A percentile compares a stretch with the other conserved stretches of the same genome.
Evolutionary conservation across 1,140 invertebrate genomes (phyloP).

Genomic region (Pseudomyrmex flavicornis): DNA sequence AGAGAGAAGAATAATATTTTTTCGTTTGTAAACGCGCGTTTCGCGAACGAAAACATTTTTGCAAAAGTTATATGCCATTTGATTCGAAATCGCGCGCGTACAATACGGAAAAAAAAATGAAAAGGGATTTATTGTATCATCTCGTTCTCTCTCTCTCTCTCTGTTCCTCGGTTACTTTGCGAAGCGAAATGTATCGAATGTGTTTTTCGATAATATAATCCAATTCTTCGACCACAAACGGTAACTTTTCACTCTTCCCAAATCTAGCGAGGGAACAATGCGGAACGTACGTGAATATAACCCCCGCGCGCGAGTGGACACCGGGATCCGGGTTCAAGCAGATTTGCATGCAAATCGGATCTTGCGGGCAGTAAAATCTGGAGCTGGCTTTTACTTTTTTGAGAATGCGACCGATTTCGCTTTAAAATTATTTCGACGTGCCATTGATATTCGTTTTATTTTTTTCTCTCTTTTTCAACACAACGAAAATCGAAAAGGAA

Average conservation of each 20-base stretch:
- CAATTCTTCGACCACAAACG: conserved; percentile 31
- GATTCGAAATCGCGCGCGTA: no score
- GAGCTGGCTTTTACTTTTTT: conserved; percentile 10
- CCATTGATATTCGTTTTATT: conserved; percentile 12
- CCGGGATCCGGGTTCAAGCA: conserved; percentile 23
- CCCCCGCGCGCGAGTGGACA: conserved; percentile 4
- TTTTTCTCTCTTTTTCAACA: background rate
- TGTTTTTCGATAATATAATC: conserved; percentile 25
- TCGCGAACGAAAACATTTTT: no score
- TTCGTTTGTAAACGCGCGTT: no score
- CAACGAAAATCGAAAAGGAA: background rate
- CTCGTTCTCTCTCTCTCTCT: background rate
- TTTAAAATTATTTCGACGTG: conserved; percentile 40
- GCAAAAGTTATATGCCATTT: no score
- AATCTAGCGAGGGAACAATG: conserved; percentile 23
- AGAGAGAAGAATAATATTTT: no score
- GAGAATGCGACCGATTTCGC: conserved; percentile 39
- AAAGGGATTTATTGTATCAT: conserved; percentile 5
- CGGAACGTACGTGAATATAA: conserved; percentile 41
- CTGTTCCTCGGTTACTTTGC: background rate
- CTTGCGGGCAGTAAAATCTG: conserved; percentile 50
- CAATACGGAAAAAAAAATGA: no score
- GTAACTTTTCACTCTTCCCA: conserved; percentile 34
- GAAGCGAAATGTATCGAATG: conserved; percentile 18
- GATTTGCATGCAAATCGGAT: conserved; percentile 60